These are phyloP conservation scores for Zapornia atra DNA, from an alignment of 2,113 vertebrate species.

Conservation along the genomic window DNA sequence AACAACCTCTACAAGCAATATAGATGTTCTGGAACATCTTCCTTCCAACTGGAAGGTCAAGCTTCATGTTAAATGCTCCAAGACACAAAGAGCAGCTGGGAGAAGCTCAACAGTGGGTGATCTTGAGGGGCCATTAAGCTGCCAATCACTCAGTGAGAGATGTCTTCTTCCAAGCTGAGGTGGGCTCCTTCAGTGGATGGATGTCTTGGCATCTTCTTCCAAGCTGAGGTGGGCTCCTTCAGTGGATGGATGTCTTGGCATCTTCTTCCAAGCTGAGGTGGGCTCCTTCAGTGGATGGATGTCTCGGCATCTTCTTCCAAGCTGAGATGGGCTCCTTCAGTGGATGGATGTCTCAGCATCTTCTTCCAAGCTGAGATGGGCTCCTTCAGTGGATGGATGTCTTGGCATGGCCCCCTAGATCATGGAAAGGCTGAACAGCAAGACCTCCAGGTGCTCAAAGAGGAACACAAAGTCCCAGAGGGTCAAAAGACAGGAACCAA, in stretches of 20 bases:
- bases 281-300: neutral
- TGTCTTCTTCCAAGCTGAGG: neutral
- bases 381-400: neutral
- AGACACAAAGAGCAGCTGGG: neutral
- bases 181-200: neutral
- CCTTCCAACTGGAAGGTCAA: neutral
- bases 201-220: neutral
- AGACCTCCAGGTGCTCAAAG: neutral
- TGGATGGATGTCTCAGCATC: neutral
- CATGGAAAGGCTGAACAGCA: accelerated
- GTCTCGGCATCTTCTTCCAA: neutral
- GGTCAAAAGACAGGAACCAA: neutral
- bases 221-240: neutral
- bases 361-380: neutral
- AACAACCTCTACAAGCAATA: neutral
- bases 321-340: neutral
- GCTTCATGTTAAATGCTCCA: neutral
- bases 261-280: neutral
- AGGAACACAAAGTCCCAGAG: neutral
- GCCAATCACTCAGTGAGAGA: neutral
- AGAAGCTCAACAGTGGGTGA: neutral
- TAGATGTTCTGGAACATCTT: too few relatives aligned
- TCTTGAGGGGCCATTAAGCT: neutral
- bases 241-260: neutral
- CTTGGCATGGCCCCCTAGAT: neutral